Evolutionary conservation across 2,888 invertebrate species (phyloP), one percentile per base, ranked within the genome.

Genomic region (Apomyelois bistriatella): DNA sequence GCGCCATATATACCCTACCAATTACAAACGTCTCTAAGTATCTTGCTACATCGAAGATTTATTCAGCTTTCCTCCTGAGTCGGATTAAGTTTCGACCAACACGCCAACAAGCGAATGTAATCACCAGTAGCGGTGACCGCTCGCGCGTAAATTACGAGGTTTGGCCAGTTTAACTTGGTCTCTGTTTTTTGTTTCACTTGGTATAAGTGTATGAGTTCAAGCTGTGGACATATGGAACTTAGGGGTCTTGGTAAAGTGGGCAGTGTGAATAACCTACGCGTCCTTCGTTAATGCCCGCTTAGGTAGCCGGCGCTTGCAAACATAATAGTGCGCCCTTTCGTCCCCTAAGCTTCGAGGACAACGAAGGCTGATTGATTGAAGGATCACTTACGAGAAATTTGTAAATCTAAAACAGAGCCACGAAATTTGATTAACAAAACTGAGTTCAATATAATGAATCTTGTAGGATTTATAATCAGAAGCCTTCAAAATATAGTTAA

Each of bases 71-170:
- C 22, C 70, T 69, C 72, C 64, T 66, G 65, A 70, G 76, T 63
- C 62, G 76, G 81, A 82, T 84, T 83, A 82, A 76, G 72, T 68
- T 73, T 70, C 77, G 75, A 70, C 77, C 81, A 79, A 76, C 74
- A 75, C 72, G 79, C 78, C 82, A 81, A 78, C 78, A 74, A 78
- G 76, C 78, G 79, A 76, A 75, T 76, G 83, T 85, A 86, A 86
- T 85, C 85, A 85, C 83, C 80, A 76, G 69, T 73, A 74, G 74
- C 82, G 82, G 83, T 82, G 85, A 81, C 86, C 85, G 84, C 78
- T 85, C 87, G 82, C 87, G 87, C 86, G 85, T 86, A 85, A 85
- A 86, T 85, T 85, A 85, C 85, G 77, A 72, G 72, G 70, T 66
- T 61, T 59, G 66, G 48, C 83, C 75, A 72, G 35, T 61, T 43